phyloP scores from a whole-genome alignment of 2,888 invertebrate species.

The Antitype chi region DNA sequence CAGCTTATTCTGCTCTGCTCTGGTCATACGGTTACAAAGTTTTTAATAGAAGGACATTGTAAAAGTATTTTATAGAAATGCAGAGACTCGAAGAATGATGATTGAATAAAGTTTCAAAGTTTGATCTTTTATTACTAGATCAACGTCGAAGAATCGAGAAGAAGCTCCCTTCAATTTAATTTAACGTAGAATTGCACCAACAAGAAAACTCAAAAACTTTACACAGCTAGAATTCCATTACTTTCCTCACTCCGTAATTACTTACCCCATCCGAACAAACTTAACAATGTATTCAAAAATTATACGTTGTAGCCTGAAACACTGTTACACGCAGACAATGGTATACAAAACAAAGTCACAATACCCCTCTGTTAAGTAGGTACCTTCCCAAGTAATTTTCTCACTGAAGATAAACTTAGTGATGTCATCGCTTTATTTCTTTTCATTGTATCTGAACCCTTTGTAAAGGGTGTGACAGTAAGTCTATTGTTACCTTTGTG shows the following conservation, averaged over 20 bases:
- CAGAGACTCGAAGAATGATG: constrained; percentile 8
- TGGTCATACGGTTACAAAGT: neutral
- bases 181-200: constrained; percentile 21
- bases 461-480: constrained; percentile 73
- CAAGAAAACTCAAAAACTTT: constrained; percentile 24
- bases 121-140: neutral
- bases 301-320: constrained; percentile 59
- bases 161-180: constrained; percentile 25
- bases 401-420: constrained; percentile 75
- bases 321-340: constrained; percentile 64
- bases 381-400: constrained; percentile 72
- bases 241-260: constrained; percentile 55
- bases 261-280: constrained; percentile 53
- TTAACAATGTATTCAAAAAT: constrained; percentile 65
- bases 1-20: neutral
- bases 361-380: constrained; percentile 65
- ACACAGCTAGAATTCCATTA: constrained; percentile 38
- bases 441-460: constrained; percentile 80
- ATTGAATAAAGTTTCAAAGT: constrained; percentile 16
- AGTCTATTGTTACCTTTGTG: constrained; percentile 81
- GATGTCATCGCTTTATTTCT: constrained; percentile 76
- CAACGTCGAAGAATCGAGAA: constrained; percentile 6
- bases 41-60: neutral
- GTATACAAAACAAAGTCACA: constrained; percentile 70
- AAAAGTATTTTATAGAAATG: constrained; percentile 10